Base-by-base conservation (phyloP, 2,113 vertebrate genomes). In the Nyctibius bracteatus region DNA sequence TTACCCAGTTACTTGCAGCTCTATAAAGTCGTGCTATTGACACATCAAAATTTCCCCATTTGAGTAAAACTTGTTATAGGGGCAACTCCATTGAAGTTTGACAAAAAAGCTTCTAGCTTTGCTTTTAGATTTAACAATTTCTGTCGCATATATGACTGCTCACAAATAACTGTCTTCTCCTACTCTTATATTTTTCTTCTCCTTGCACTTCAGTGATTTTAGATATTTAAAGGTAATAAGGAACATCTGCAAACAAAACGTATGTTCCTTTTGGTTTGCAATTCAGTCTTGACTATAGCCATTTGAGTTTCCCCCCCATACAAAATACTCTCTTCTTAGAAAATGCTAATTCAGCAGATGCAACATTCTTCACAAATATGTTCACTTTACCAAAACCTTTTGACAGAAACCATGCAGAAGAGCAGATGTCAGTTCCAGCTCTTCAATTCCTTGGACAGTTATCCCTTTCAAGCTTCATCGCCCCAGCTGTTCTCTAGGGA, bases 11-110 rank as follows among this genome's bases (percentile, higher is more conserved):
- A 82, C 22, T 58, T 83, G 35, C 15, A 68, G 46, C 41, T 78
- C 46, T n/a, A 0, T 24, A 39, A 47, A 75, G 28, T 1, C 84
- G n/a, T 2, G 12, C 54, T 31, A 20, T 11, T 19, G 30, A 57
- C 19, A 51, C 43, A 89, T 5, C 15, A 81, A 78, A 75, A 74
- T 27, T 20, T 43, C 43, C 44, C 68, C 28, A 72, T 25, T 79
- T 33, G 7, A 63, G 39, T 33, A 54, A 87, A 71, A 79, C 25
- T 37, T 31, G 17, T 55, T 59, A 81, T 6, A 35, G 3, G 44
- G 54, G 30, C n/a, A 82, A 57, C 7, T 44, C 39, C 28, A 10
- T 2, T 9, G 28, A 68, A 61, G 30, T 37, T 67, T 0, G 4
- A 18, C 11, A 74, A 35, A 68, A 81, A 68, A 3, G 22, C 39